These are phyloP conservation scores for Etheostoma cragini DNA, from an alignment of 2,113 vertebrate genomes.

Conservation along the genomic window DNA sequence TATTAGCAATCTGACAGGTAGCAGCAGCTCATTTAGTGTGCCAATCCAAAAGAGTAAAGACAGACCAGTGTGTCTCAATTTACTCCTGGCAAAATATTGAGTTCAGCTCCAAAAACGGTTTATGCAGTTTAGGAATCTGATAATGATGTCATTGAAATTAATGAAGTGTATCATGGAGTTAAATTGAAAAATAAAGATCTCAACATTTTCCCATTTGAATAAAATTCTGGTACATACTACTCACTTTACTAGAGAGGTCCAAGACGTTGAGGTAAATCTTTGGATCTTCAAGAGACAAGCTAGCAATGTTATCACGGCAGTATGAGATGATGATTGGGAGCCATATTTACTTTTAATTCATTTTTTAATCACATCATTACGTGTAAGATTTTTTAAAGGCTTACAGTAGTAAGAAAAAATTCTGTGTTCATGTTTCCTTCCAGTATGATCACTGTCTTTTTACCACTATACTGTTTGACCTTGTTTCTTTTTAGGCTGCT, in stretches of 20 bases:
- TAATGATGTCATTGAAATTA: not conserved
- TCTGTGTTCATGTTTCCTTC: not conserved
- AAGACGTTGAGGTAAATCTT: not conserved
- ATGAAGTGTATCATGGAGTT: not conserved
- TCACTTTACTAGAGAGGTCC: not conserved
- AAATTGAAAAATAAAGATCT: not conserved
- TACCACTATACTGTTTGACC: slow-evolving; percentile 42
- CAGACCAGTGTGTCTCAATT: not conserved
- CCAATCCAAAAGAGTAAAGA: not conserved
- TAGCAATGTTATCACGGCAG: not conserved
- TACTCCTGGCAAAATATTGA: slow-evolving; percentile 12
- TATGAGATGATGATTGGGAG: not conserved
- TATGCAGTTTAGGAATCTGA: not conserved
- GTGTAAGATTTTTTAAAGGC: not conserved
- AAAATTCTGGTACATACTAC: not conserved
- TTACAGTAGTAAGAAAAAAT: not conserved
- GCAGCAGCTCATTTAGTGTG: not conserved
- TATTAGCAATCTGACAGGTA: not conserved
- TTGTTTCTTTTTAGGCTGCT: slow-evolving; percentile 49
- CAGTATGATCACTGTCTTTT: slow-evolving; percentile 23
- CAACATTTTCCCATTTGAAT: not conserved
- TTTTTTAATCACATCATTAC: slow-evolving; percentile 15
- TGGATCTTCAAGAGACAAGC: not conserved
- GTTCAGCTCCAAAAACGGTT: not conserved
- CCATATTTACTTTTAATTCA: not conserved